Evolutionary conservation across 1,140 invertebrate species (phyloP).

Genomic region (Zaprionus ornatus): DNA sequence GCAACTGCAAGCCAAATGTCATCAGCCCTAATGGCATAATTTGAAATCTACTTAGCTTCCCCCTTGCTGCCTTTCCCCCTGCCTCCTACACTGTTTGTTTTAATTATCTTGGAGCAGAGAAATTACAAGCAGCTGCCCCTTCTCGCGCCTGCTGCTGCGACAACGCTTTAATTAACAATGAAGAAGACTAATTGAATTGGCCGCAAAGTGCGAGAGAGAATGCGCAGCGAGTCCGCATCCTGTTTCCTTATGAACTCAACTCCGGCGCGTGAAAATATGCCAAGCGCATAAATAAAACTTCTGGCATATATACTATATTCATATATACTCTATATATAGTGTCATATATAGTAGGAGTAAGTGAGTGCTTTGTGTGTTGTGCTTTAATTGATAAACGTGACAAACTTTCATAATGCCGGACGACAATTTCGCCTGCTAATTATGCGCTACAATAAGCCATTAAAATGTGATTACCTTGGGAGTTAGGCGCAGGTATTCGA

Average conservation of each 20-base stretch:
- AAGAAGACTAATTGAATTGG: slow-evolving; percentile 72
- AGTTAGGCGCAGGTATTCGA: neutral
- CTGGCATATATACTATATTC: neutral
- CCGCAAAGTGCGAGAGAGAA: neutral
- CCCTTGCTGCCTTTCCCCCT: neutral
- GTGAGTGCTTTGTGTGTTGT: neutral
- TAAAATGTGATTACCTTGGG: slow-evolving; percentile 53
- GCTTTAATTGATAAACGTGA: slow-evolving; percentile 68
- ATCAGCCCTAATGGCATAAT: slow-evolving; percentile 81
- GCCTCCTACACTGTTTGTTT: slow-evolving; percentile 48
- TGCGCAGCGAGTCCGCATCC: slow-evolving; percentile 3
- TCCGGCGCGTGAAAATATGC: neutral
- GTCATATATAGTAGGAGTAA: neutral
- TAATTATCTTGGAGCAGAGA: slow-evolving; percentile 73
- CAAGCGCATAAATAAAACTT: neutral
- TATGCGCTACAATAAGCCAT: slow-evolving; percentile 56
- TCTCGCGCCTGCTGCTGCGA: slow-evolving; percentile 27
- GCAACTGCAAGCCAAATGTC: slow-evolving; percentile 60
- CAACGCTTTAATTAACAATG: slow-evolving; percentile 66
- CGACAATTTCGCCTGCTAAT: slow-evolving; percentile 57
- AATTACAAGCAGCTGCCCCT: slow-evolving; percentile 47
- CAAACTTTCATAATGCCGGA: slow-evolving; percentile 72
- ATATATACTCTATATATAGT: neutral
- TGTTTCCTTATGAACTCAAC: slow-evolving; percentile 15
- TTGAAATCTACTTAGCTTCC: slow-evolving; percentile 76